Conservation (phyloP, 2,888 invertebrate species). For the Drosophila yooni region DNA sequence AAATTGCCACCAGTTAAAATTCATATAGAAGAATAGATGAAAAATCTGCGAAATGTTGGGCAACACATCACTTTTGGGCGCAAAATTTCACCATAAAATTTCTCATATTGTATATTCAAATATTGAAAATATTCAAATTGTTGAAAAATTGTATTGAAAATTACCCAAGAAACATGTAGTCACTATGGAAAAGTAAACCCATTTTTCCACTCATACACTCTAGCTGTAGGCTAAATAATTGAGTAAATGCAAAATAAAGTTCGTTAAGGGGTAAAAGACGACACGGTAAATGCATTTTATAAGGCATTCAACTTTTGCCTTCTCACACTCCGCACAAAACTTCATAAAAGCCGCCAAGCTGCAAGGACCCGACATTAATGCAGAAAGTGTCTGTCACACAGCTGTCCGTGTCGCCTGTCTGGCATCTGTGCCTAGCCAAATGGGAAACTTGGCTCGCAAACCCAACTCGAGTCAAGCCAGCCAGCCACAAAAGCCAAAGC, state of each 20-base stretch:
- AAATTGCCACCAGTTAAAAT: constrained; percentile 70
- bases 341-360: constrained; percentile 44
- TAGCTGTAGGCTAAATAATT: constrained; percentile 37
- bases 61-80: constrained; percentile 8
- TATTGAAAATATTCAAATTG: constrained; percentile 9
- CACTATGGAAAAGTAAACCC: constrained; percentile 12
- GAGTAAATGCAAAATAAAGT: constrained; percentile 30
- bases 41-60: constrained; percentile 41
- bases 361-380: constrained; percentile 40
- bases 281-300: constrained; percentile 46
- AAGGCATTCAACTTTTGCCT: constrained; percentile 54
- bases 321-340: background rate
- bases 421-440: constrained; percentile 39
- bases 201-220: background rate
- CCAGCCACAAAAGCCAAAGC: constrained; percentile 28
- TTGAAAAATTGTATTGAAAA: constrained; percentile 16
- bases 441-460: constrained; percentile 60
- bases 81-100: background rate
- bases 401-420: constrained; percentile 6
- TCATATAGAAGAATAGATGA: constrained; percentile 26
- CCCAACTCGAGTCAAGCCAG: constrained; percentile 30
- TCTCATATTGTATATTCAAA: background rate
- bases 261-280: constrained; percentile 44
- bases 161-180: background rate
- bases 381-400: constrained; percentile 24